Evolutionary conservation across 2,797 vertebrate species (phyloP).

Genomic region (Cetoscarus ocellatus): DNA sequence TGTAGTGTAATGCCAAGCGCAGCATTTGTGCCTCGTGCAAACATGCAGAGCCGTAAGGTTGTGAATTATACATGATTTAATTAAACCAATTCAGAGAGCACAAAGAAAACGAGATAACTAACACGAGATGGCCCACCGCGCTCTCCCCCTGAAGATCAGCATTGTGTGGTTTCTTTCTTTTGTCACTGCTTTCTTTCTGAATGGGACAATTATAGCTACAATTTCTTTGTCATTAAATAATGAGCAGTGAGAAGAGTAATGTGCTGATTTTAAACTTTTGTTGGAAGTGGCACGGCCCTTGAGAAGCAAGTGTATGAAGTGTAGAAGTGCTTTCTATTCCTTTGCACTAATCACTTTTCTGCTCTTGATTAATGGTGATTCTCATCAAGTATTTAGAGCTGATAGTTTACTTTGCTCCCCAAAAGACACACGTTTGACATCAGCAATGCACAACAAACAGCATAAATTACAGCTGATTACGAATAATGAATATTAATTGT

Average conservation of each 20-base stretch:
- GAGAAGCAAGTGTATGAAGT: conserved; percentile 9
- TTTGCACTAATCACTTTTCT: conserved; percentile 20
- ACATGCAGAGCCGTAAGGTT: conserved; percentile 51
- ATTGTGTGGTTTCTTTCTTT: conserved; percentile 57
- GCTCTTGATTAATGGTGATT: conserved; percentile 13
- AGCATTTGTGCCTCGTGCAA: conserved; percentile 47
- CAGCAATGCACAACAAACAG: conserved; percentile 5
- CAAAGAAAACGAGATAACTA: conserved; percentile 70
- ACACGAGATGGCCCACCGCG: conserved; percentile 54
- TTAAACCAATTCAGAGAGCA: conserved; percentile 73
- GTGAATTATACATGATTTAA: conserved; percentile 80
- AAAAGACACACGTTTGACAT: conserved; percentile 8
- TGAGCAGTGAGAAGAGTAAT: conserved; percentile 47
- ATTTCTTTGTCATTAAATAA: conserved; percentile 65
- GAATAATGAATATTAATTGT: conserved; percentile 24
- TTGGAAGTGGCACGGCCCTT: conserved; percentile 11
- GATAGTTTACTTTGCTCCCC: not conserved
- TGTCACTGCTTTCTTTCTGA: conserved; percentile 45
- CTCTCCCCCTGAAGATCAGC: conserved; percentile 47
- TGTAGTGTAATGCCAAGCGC: conserved; percentile 33
- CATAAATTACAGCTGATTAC: conserved; percentile 7
- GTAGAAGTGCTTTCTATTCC: not conserved
- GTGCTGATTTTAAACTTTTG: conserved; percentile 64
- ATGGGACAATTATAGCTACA: conserved; percentile 59
- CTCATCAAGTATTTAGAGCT: conserved; percentile 16